A percentile compares a stretch with the other conserved stretches of the same genome.
Evolutionary conservation across 2,888 invertebrate species (phyloP).

Genomic region (Dastarcus helophoroides): DNA sequence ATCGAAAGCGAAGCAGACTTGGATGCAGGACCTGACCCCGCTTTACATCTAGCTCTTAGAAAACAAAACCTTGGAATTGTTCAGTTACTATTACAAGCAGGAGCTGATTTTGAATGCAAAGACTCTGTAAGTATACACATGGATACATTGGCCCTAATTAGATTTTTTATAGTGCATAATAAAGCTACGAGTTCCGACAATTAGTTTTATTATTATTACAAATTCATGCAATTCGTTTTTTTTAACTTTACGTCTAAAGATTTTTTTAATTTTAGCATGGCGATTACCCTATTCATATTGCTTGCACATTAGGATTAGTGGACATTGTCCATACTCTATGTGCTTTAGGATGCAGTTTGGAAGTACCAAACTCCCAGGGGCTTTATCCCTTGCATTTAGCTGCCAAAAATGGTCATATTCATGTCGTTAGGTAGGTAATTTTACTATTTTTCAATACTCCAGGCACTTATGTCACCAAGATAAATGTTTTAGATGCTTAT

Average conservation of each 20-base stretch:
- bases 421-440: slow-evolving; percentile 46
- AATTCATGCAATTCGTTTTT: slow-evolving; percentile 4
- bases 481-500: slow-evolving; percentile 43
- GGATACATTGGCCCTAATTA: no score
- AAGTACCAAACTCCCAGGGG: slow-evolving; percentile 49
- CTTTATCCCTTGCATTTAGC: slow-evolving; percentile 59
- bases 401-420: slow-evolving; percentile 57
- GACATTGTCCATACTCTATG: slow-evolving; percentile 47
- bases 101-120: slow-evolving; percentile 45
- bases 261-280: slow-evolving; percentile 36
- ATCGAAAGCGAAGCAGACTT: slow-evolving; percentile 33
- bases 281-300: slow-evolving; percentile 49
- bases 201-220: slow-evolving; percentile 5
- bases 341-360: slow-evolving; percentile 48
- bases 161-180: neutral
- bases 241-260: neutral
- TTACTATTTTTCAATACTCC: no score
- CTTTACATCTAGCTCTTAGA: slow-evolving; percentile 49
- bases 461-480: neutral
- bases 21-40: slow-evolving; percentile 38
- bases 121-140: slow-evolving; percentile 36
- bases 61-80: slow-evolving; percentile 46
- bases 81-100: slow-evolving; percentile 46
- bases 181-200: neutral
- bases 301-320: slow-evolving; percentile 43